A percentile compares a stretch with the other conserved stretches of the same genome.
Conservation (phyloP, 2,888 invertebrate genomes). For the Drosophila cognata region DNA sequence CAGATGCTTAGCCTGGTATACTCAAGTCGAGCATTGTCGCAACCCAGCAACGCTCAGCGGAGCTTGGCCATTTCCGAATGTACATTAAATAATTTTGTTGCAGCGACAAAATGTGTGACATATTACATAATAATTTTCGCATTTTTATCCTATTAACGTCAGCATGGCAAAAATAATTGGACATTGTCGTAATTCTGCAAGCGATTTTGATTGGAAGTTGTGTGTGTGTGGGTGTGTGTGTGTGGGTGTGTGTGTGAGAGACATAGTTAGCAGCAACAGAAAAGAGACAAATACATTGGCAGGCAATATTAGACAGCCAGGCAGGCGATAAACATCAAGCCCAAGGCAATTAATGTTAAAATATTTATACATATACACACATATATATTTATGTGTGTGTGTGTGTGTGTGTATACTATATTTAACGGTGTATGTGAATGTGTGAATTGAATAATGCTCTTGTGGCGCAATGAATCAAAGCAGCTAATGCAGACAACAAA, state of each 20-base stretch:
- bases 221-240: not conserved
- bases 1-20: conserved; percentile 20
- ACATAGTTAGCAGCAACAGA: not conserved
- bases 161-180: conserved; percentile 64
- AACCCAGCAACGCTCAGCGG: not conserved
- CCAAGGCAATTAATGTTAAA: conserved; percentile 32
- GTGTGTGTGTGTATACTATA: not conserved
- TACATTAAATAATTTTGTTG: conserved; percentile 52
- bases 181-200: conserved; percentile 61
- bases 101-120: conserved; percentile 59
- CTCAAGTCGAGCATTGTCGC: not conserved
- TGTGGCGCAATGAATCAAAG: conserved; percentile 55
- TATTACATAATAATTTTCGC: conserved; percentile 69
- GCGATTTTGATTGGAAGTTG: conserved; percentile 51
- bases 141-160: conserved; percentile 71
- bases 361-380: conserved; percentile 22
- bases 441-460: conserved; percentile 35
- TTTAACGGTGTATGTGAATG: not conserved
- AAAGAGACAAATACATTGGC: conserved; percentile 2
- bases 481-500: conserved; percentile 53
- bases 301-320: conserved; percentile 9
- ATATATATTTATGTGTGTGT: not conserved
- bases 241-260: not conserved
- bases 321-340: conserved; percentile 17
- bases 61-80: conserved; percentile 25